A percentile compares a stretch with the other conserved stretches of the same genome.
Conservation (phyloP, 2,888 invertebrate genomes). For the Blastobasis lacticolella region DNA sequence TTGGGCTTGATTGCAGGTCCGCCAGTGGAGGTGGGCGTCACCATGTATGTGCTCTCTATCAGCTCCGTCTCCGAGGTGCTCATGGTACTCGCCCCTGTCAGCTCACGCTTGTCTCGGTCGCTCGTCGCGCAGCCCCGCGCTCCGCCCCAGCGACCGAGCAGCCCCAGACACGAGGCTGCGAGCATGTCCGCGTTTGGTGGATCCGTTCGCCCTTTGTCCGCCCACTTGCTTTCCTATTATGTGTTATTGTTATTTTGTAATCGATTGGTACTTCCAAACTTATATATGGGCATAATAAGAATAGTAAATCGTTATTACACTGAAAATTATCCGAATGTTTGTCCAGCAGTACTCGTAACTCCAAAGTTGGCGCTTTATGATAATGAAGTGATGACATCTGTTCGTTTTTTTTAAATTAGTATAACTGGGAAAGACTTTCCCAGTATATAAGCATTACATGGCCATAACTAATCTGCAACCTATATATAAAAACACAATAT, state of each 20-base stretch:
- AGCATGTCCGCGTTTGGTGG: constrained; percentile 70
- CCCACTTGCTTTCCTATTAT: constrained; percentile 71
- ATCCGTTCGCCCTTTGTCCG: constrained; percentile 62
- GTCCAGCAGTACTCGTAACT: constrained; percentile 70
- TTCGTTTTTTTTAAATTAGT: constrained; percentile 9
- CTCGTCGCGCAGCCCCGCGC: constrained; percentile 29
- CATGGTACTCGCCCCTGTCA: constrained; percentile 85
- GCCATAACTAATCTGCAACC: no score
- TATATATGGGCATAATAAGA: constrained; percentile 52
- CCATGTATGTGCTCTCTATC: constrained; percentile 98
- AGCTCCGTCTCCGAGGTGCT: constrained; percentile 98
- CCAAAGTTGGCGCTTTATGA: constrained; percentile 52
- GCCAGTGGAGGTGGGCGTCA: constrained; percentile 97
- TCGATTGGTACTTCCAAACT: constrained; percentile 7
- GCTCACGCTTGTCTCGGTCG: constrained; percentile 66
- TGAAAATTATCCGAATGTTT: constrained; percentile 56
- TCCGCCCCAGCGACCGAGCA: constrained; percentile 65
- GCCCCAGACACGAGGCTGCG: constrained; percentile 74
- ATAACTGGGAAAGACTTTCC: no score
- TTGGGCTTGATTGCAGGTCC: constrained; percentile 87
- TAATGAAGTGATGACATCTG: constrained; percentile 44
- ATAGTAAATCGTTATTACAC: constrained; percentile 55
- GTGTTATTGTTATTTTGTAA: constrained; percentile 27
- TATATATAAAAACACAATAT: no score
- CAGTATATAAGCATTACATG: no score